Conservation (phyloP, 2,113 vertebrate genomes). For the Oncorhynchus gorbuscha region DNA sequence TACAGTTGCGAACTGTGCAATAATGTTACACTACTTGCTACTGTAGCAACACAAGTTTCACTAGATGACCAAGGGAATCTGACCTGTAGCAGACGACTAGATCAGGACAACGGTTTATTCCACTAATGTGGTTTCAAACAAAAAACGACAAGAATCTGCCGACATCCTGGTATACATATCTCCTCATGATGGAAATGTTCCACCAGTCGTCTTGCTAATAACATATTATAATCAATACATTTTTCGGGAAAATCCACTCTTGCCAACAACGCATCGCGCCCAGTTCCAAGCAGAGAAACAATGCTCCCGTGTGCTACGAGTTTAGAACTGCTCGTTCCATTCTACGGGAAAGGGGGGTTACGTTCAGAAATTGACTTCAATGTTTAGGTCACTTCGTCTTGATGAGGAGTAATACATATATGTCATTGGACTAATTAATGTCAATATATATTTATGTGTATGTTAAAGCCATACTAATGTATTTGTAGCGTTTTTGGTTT, state of each 20-base stretch:
- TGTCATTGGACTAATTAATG: background rate
- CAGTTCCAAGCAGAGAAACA: background rate
- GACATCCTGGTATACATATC: constrained; percentile 7
- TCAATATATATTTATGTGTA: background rate
- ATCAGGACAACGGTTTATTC: constrained; percentile 33
- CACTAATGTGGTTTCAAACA: constrained; percentile 39
- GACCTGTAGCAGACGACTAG: constrained; percentile 44
- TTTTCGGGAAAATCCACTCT: background rate
- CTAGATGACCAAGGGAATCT: constrained; percentile 4
- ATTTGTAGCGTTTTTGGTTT: background rate
- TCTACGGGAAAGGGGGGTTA: background rate
- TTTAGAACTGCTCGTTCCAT: constrained; percentile 12
- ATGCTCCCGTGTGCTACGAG: constrained; percentile 1
- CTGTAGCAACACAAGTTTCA: background rate
- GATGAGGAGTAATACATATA: background rate
- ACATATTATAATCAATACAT: background rate
- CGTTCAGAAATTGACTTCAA: background rate
- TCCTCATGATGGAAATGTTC: background rate
- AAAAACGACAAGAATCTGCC: constrained; percentile 20
- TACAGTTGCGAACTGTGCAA: background rate
- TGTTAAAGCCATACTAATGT: background rate
- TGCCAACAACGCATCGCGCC: background rate
- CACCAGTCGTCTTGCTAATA: background rate
- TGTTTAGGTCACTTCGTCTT: background rate
- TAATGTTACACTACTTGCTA: background rate